phyloP scores from a whole-genome alignment of 2,113 vertebrate genomes.

The Platichthys stellatus region DNA sequence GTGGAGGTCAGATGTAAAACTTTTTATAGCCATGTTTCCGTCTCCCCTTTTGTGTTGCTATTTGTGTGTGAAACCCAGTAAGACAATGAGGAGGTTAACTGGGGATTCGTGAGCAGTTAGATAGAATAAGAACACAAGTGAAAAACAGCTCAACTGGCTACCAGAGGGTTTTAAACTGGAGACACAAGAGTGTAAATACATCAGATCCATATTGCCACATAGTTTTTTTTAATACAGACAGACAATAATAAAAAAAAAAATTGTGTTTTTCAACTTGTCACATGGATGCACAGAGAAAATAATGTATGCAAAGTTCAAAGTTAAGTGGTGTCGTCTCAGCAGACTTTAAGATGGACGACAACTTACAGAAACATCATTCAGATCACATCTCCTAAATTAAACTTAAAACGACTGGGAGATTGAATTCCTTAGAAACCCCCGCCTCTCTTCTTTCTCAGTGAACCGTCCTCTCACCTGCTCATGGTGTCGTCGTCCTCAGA shows the following conservation, averaged over 20 bases:
- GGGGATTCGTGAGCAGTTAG: not conserved
- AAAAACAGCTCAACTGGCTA: not conserved
- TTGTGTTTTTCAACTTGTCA: no score
- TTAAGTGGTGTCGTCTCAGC: no score
- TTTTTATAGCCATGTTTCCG: not conserved
- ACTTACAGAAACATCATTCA: no score
- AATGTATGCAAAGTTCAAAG: no score
- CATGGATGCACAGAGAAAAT: no score
- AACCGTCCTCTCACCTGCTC: constrained; percentile 82
- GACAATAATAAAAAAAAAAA: no score
- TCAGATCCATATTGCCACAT: not conserved
- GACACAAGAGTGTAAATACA: not conserved
- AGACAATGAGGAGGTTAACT: not conserved
- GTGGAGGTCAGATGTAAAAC: constrained; percentile 21
- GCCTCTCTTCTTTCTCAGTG: not conserved
- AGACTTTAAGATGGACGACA: no score
- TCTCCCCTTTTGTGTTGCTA: not conserved
- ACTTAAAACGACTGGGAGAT: not conserved
- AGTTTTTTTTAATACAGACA: no score
- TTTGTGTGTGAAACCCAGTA: not conserved
- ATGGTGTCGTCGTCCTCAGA: constrained; percentile 91
- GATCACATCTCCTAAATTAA: not conserved
- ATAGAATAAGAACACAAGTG: not conserved
- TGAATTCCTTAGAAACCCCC: no score
- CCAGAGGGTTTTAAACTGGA: not conserved